These are phyloP conservation scores for Maniola hyperantus DNA, from an alignment of 2,888 invertebrate species.

Conservation along the genomic window DNA sequence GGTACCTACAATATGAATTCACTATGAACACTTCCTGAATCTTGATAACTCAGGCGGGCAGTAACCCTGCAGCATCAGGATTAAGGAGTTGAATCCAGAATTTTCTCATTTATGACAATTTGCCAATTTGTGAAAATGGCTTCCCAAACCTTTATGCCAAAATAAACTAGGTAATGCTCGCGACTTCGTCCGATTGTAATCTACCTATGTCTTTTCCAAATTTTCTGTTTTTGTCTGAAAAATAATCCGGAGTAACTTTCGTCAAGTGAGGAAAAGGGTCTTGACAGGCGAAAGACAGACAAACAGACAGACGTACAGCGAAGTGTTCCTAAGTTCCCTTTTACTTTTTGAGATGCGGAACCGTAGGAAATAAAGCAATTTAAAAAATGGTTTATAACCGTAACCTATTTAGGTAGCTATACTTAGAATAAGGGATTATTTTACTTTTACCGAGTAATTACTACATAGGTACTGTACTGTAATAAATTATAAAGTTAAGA, in stretches of 20 bases:
- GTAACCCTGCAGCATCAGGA: too few relatives aligned
- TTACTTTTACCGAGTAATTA: neutral
- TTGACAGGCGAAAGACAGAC: too few relatives aligned
- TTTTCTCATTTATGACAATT: slow-evolving; percentile 35
- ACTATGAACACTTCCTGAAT: too few relatives aligned
- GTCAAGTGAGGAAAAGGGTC: too few relatives aligned
- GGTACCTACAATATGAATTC: too few relatives aligned
- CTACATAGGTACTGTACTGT: neutral
- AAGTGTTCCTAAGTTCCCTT: too few relatives aligned
- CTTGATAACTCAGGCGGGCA: too few relatives aligned
- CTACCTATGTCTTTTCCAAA: neutral
- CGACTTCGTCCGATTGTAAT: neutral
- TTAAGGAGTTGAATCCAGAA: too few relatives aligned
- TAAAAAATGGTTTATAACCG: neutral
- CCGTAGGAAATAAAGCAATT: neutral
- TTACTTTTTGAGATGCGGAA: too few relatives aligned
- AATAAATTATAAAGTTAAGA: neutral
- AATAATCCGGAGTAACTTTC: too few relatives aligned
- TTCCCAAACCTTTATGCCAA: neutral
- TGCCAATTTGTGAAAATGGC: neutral
- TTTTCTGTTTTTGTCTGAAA: too few relatives aligned
- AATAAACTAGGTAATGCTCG: neutral
- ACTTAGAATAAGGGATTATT: neutral
- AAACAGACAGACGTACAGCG: too few relatives aligned
- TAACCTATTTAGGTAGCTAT: neutral